These are phyloP conservation scores for Cyaniris semiargus DNA, from an alignment of 2,888 invertebrate species.

Conservation along the genomic window DNA sequence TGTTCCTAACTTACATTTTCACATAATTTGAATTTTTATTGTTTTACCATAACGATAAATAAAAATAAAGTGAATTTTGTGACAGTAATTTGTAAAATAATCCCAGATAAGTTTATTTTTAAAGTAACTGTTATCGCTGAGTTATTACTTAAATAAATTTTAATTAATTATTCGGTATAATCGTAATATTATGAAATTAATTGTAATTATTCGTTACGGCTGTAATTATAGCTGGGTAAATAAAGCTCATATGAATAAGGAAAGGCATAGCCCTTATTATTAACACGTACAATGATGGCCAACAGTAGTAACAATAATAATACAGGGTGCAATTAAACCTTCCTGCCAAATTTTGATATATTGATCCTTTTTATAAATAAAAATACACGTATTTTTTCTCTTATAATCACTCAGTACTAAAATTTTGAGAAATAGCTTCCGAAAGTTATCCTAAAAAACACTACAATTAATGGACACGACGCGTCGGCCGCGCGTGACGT, in stretches of 20 bases:
- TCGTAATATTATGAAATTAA: not conserved
- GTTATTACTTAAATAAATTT: not conserved
- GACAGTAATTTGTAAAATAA: not conserved
- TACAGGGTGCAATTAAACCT: too few relatives aligned
- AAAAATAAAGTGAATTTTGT: not conserved
- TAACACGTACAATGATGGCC: too few relatives aligned
- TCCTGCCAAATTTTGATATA: too few relatives aligned
- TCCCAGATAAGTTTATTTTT: not conserved
- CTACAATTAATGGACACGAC: too few relatives aligned
- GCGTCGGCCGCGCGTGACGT: too few relatives aligned
- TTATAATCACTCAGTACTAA: too few relatives aligned
- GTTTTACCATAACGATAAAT: not conserved
- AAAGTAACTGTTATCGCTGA: not conserved
- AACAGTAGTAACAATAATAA: too few relatives aligned
- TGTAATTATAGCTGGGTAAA: not conserved
- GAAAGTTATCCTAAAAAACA: too few relatives aligned
- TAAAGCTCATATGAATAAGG: not conserved
- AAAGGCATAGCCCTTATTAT: not conserved
- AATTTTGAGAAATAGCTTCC: too few relatives aligned
- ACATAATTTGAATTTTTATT: constrained; percentile 8
- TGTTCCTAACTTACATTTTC: constrained; percentile 19
- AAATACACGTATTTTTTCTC: too few relatives aligned
- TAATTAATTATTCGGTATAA: not conserved
- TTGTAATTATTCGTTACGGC: not conserved
- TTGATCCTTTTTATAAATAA: too few relatives aligned